Base-by-base conservation (phyloP, 2,113 vertebrate species). In the Chitala chitala region DNA sequence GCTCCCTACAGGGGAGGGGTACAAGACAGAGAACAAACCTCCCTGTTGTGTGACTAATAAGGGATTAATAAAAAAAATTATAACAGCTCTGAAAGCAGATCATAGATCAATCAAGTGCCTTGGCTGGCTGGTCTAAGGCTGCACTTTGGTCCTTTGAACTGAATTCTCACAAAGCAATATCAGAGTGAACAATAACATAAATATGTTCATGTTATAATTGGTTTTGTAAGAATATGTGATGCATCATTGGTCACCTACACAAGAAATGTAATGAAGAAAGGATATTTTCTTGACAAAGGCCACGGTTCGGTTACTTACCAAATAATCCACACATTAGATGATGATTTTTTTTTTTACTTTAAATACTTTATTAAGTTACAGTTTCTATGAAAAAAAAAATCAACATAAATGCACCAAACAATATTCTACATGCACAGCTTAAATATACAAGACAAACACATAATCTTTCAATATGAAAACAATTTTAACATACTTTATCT, bases 391-490 rank as follows among this genome's bases (percentile, higher is more conserved):
- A 31, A n/a, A 90, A 83, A 90, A 92, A 89, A 89, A 77, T 79
- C 76, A 90, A 90, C 88, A 91, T 88, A 87, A 89, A 90, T 81
- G 75, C 90, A 91, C 88, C 86, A 86, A 90, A 92, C 88, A 85
- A 85, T 88, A 80, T 87, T 84, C 78, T 85, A 89, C 91, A 92
- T 92, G 91, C 91, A 95, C 93, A 95, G 89, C 90, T 95, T 94
- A 94, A 95, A 94, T 94, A 94, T 95, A 97, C 92, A 91, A 93
- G 92, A 91, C 92, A 88, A 89, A 91, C 90, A 89, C 84, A 81
- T 90, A 89, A 86, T 93, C 94, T 98, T 98, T 96, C 96, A 98
- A 96, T 98, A 93, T 98, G 96, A 98, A 98, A 98, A 93, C 92
- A 83, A 75, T 29, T 77, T 84, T 89, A 74, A 79, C 82, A 83